These are phyloP conservation scores for Hoplodrina blanda DNA, from an alignment of 2,888 invertebrate species.

Conservation along the genomic window DNA sequence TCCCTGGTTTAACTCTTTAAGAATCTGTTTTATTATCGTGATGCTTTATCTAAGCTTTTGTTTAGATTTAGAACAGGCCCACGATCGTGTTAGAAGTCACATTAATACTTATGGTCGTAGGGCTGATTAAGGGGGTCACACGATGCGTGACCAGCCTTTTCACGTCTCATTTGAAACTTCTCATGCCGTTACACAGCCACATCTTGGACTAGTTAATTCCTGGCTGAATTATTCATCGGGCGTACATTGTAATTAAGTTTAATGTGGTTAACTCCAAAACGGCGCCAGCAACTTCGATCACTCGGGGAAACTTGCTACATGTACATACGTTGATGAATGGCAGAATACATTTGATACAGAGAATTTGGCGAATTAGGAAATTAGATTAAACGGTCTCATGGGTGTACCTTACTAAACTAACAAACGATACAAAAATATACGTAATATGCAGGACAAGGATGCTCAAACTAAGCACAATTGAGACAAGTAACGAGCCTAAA, in stretches of 20 bases:
- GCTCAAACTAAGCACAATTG: conserved; percentile 33
- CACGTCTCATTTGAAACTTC: conserved; percentile 64
- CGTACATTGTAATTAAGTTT: conserved; percentile 69
- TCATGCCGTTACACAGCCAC: conserved; percentile 63
- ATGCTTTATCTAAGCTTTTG: conserved; percentile 41
- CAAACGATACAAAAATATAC: conserved; percentile 6
- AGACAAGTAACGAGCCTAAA: conserved; percentile 32
- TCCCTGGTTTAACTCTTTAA: conserved; percentile 58
- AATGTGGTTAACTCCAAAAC: conserved; percentile 68
- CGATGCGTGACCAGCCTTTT: conserved; percentile 66
- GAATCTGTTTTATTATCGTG: conserved; percentile 42
- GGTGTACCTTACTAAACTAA: conserved; percentile 13
- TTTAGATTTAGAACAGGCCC: conserved; percentile 37
- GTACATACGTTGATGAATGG: conserved; percentile 61
- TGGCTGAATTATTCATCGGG: conserved; percentile 70
- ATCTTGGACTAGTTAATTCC: conserved; percentile 70
- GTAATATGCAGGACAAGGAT: conserved; percentile 1
- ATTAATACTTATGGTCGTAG: conserved; percentile 55
- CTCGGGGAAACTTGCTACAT: conserved; percentile 63
- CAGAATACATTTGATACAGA: conserved; percentile 56
- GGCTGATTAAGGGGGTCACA: conserved; percentile 60
- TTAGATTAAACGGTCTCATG: conserved; percentile 20
- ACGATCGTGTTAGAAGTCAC: conserved; percentile 42
- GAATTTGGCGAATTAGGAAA: conserved; percentile 45
- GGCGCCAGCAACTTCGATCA: conserved; percentile 65